Percentiles rank a stretch among this genome's conserved stretches.
Conservation (phyloP, 1,140 invertebrate species). For the Drosophila bocqueti region DNA sequence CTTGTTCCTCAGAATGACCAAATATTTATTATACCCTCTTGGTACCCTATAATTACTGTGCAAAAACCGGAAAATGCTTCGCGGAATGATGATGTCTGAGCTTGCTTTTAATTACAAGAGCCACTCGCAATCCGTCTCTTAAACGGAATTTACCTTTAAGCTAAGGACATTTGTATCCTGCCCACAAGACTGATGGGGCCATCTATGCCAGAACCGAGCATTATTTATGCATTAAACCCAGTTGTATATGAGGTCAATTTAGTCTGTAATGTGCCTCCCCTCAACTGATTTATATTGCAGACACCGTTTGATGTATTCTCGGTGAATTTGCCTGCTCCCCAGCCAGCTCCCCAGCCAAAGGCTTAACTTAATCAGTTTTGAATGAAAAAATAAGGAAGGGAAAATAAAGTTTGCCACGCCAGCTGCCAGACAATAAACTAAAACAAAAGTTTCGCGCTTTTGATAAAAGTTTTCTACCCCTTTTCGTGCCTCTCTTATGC, state of each 20-base stretch:
- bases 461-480: slow-evolving; percentile 60
- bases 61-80: slow-evolving; percentile 18
- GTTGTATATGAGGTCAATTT: slow-evolving; percentile 45
- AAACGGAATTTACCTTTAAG: slow-evolving; percentile 14
- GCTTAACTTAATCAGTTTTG: slow-evolving; percentile 73
- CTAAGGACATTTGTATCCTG: background rate
- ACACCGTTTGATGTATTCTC: slow-evolving; percentile 41
- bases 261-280: slow-evolving; percentile 6
- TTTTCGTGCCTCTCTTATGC: background rate
- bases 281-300: slow-evolving; percentile 54
- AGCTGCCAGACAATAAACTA: slow-evolving; percentile 74
- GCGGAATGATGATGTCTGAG: slow-evolving; percentile 19
- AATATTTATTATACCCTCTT: background rate
- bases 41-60: background rate
- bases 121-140: slow-evolving; percentile 31
- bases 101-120: slow-evolving; percentile 53
- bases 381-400: slow-evolving; percentile 1
- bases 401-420: slow-evolving; percentile 56
- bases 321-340: slow-evolving; percentile 35
- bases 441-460: slow-evolving; percentile 68
- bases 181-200: background rate
- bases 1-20: background rate
- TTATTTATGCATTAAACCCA: slow-evolving; percentile 34
- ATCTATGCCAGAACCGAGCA: background rate
- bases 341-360: background rate